Evolutionary conservation across 23 tunicate genomes (phyloP).

Genomic region (Oikopleura vanhoeffeni): DNA sequence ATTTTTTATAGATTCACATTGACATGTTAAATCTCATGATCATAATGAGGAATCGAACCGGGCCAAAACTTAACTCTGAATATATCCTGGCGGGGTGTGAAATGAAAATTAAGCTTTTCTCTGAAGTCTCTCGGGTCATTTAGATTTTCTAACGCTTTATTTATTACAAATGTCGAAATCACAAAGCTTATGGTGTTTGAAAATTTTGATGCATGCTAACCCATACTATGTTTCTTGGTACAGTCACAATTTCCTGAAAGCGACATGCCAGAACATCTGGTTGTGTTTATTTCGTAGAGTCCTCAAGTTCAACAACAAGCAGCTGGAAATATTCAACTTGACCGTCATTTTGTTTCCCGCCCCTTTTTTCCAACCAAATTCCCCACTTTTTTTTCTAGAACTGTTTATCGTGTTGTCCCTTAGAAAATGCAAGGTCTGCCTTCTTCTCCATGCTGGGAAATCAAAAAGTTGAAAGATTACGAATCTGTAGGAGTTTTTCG

Average conservation of each 20-base stretch:
- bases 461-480: slow-evolving; percentile 33
- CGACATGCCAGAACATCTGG: slow-evolving; percentile 64
- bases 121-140: too few relatives aligned
- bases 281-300: neutral
- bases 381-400: slow-evolving; percentile 34
- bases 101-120: too few relatives aligned
- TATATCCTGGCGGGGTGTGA: too few relatives aligned
- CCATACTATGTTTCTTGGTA: slow-evolving; percentile 58
- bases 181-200: too few relatives aligned
- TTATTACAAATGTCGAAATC: too few relatives aligned
- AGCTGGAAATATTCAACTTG: slow-evolving; percentile 51
- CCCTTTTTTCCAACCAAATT: too few relatives aligned
- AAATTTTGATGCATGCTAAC: too few relatives aligned
- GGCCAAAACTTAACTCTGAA: too few relatives aligned
- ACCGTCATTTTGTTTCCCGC: slow-evolving; percentile 24
- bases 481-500: slow-evolving; percentile 18
- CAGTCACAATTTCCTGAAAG: slow-evolving; percentile 90
- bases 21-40: too few relatives aligned
- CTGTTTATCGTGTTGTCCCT: slow-evolving; percentile 54
- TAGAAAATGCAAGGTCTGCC: slow-evolving; percentile 40
- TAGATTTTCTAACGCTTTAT: too few relatives aligned
- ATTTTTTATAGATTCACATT: too few relatives aligned
- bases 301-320: slow-evolving; percentile 35
- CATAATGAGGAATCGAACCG: too few relatives aligned
- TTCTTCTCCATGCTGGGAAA: slow-evolving; percentile 60